These are phyloP conservation scores for Fregata magnificens DNA, from an alignment of 2,113 vertebrate genomes.

Conservation along the genomic window DNA sequence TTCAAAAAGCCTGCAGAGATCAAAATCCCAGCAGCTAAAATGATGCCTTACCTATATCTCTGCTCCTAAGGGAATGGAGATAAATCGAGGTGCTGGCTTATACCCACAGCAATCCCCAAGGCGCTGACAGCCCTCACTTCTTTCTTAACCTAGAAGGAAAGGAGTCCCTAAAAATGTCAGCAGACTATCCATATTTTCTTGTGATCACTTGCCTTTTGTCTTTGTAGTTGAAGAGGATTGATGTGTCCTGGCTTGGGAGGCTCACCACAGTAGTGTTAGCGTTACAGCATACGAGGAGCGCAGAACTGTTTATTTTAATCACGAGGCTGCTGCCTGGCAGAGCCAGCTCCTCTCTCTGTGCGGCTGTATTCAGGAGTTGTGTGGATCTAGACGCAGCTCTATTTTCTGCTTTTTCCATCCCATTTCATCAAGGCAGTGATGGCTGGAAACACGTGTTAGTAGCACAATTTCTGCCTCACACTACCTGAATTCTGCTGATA, in stretches of 20 bases:
- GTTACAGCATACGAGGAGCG: accelerated
- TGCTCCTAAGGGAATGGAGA: neutral
- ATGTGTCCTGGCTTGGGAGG: neutral
- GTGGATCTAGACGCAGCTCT: neutral
- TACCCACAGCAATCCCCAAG: neutral
- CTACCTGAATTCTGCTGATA: conserved; percentile 33
- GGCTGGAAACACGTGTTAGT: conserved; percentile 3
- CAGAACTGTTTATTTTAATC: neutral
- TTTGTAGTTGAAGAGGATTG: neutral
- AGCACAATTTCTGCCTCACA: conserved; percentile 1
- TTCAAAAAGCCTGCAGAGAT: neutral
- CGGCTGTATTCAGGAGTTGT: neutral
- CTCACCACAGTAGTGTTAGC: neutral
- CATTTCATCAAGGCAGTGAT: neutral
- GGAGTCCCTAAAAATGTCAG: neutral
- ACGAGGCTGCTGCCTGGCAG: neutral
- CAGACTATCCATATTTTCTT: neutral
- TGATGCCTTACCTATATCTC: neutral
- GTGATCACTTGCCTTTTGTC: neutral
- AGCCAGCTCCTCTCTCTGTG: neutral
- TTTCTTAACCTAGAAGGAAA: neutral
- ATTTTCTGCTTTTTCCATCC: conserved; percentile 17
- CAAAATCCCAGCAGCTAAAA: neutral
- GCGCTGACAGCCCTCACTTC: neutral
- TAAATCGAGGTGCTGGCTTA: neutral